phyloP scores from a whole-genome alignment of 2,113 vertebrate genomes.

The Cromileptes altivelis region DNA sequence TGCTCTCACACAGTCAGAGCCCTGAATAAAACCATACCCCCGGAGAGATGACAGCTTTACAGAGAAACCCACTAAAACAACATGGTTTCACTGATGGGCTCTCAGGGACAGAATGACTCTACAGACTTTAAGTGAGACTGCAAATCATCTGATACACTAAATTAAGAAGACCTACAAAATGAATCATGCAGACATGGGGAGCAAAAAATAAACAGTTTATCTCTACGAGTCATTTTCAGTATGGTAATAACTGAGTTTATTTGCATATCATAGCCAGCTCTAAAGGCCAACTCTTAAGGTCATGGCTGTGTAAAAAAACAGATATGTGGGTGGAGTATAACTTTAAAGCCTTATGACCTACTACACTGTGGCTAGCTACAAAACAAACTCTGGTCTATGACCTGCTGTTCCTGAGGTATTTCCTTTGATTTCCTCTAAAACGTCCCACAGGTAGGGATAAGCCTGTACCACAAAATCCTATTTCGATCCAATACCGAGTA shows the following conservation, averaged over 20 bases:
- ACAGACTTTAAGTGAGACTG: not conserved
- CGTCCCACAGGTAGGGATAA: too few relatives aligned
- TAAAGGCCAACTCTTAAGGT: conserved; percentile 13
- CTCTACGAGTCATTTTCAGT: not conserved
- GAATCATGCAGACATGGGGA: not conserved
- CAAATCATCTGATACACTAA: not conserved
- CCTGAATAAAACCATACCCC: conserved; percentile 11
- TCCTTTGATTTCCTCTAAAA: not conserved
- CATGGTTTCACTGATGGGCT: not conserved
- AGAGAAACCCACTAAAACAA: not conserved
- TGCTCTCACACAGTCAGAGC: conserved; percentile 11
- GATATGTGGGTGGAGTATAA: not conserved
- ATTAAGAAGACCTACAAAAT: not conserved
- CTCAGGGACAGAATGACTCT: not conserved
- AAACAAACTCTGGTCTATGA: not conserved
- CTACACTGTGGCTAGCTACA: not conserved
- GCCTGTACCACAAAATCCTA: too few relatives aligned
- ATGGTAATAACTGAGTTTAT: not conserved
- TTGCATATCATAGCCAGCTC: not conserved
- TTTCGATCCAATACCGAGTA: too few relatives aligned
- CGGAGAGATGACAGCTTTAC: not conserved
- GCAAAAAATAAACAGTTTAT: not conserved
- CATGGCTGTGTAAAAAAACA: not conserved
- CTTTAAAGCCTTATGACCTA: not conserved
- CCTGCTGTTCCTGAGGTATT: not conserved